Base-by-base conservation (phyloP, 2,113 vertebrate genomes). In the Harpagus bidentatus region DNA sequence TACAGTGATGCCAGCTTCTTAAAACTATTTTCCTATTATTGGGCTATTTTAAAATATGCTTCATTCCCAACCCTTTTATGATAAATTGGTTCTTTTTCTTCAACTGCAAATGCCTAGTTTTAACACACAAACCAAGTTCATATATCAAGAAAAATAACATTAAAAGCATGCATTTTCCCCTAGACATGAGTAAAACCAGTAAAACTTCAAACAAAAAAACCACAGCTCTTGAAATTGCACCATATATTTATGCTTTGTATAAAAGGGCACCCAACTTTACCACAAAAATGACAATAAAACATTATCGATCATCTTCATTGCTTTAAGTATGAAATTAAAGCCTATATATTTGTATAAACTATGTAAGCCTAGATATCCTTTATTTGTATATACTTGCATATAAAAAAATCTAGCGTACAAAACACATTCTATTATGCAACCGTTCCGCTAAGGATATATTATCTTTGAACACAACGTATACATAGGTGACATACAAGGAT, bases 401-500 rank as follows among this genome's bases (percentile, higher is more conserved):
- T 10, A 13, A 86, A 59, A 55, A 72, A 48, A 38, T 3, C 50
- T 48, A 36, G 50, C 29, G 58, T 2, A 70, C 32, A 32, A 59
- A 90, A 69, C 23, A 45, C 38, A 72, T 18, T 87, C 74, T 80
- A 72, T 97, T 96, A 97, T 1, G 93, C 95, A 97, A 97, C 74
- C 3, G 9, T 78, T 90, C 87, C 82, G n/a, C 66, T 90, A 55
- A 87, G 86, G 76, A 7, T 62, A 2, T 1, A 2, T 53, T 20
- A 5, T 34, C 86, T 69, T 3, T 45, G 58, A 71, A 28, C 58
- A 21, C 17, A 10, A 36, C 2, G 11, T 25, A 56, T 8, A 10
- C 18, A 29, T 3, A 55, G 32, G 34, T n/a, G 63, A 59, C 2
- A 3, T 3, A 48, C 10, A 31, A n/a, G 91, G 72, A 38, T 42